Evolutionary conservation across 1,140 invertebrate genomes (phyloP), one percentile per base, ranked within the genome.

Genomic region (Megathymus violae): DNA sequence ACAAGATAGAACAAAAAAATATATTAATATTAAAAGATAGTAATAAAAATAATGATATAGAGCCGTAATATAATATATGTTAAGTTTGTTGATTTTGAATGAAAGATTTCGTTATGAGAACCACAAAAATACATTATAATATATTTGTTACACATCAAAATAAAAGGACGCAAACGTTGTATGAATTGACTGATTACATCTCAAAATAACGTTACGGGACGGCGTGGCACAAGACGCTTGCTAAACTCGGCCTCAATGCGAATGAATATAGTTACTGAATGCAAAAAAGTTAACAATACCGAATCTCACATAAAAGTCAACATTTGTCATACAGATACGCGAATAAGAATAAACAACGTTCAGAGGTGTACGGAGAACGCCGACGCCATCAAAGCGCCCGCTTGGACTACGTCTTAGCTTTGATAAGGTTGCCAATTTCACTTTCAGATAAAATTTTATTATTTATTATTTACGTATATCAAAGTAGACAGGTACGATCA

Each of bases 331-430:
- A 66, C 38, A 36, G 44, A 9, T 34, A 19, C 31, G 34, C 13
- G 47, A 59, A 59, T 46, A 59, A 41, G 19, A 16, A 50, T 46
- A 40, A 38, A n/a, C 43, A 60, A 46, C 40, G 52, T 22, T 51
- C 38, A 62, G 67, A 67, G 67, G 61, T 70, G 71, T 69, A 56
- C 60, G 66, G 51, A 62, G 58, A 60, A 71, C 64, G 68, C 64
- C 65, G 71, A 71, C 69, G 62, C 67, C 62, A 64, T 75, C 76
- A 77, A 78, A 81, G 69, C 56, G 64, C 70, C 58, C 58, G 64
- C 59, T 58, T 62, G 54, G 61, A 59, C 56, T 66, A 65, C 59
- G 46, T 62, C 46, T 31, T 34, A 62, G 46, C 36, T 40, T 15
- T 7, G 38, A 19, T 62, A 62, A 34, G 46, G 47, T 41, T 41